A percentile compares a stretch with the other conserved stretches of the same genome.
These are phyloP conservation scores for Spongilla lacustris DNA, from an alignment of 37 sponge, comb jelly and placozoan species.

Conservation along the genomic window DNA sequence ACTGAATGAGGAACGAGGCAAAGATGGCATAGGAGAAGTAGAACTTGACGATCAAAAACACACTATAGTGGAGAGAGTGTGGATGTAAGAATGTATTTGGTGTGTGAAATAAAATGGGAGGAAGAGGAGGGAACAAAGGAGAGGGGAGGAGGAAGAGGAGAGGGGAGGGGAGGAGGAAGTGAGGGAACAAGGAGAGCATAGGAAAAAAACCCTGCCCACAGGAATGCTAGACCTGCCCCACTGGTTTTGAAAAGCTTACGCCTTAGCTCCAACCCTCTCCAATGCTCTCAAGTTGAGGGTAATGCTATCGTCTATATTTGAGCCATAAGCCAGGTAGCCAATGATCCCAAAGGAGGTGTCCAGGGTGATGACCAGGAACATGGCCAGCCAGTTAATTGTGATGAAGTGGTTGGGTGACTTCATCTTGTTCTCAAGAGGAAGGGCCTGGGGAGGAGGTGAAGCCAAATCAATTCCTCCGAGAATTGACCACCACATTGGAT, in stretches of 20 bases:
- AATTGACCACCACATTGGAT: too few relatives aligned
- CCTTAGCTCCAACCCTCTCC: background rate
- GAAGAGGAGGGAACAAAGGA: background rate
- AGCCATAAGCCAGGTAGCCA: constrained; percentile 80
- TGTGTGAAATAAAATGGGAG: background rate
- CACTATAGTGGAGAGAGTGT: constrained; percentile 13
- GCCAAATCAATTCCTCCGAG: too few relatives aligned
- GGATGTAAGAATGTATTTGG: background rate
- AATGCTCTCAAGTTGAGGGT: constrained; percentile 51
- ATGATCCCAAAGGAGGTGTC: constrained; percentile 51
- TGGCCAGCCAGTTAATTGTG: constrained; percentile 48
- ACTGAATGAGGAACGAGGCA: constrained; percentile 68
- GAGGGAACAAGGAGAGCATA: too few relatives aligned
- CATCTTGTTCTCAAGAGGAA: constrained; percentile 97
- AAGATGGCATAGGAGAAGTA: constrained; percentile 57
- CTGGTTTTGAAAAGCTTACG: constrained; percentile 15
- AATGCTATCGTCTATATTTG: constrained; percentile 57
- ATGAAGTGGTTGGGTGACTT: constrained; percentile 68
- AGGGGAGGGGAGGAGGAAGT: too few relatives aligned
- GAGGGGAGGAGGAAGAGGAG: background rate
- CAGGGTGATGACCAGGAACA: constrained; percentile 54
- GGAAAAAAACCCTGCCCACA: too few relatives aligned
- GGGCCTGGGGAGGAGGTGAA: constrained; percentile 38
- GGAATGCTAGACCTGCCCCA: background rate
- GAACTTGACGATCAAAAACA: constrained; percentile 66